These are phyloP conservation scores for Oriolus oriolus DNA, from an alignment of 2,113 vertebrate species.

Conservation along the genomic window DNA sequence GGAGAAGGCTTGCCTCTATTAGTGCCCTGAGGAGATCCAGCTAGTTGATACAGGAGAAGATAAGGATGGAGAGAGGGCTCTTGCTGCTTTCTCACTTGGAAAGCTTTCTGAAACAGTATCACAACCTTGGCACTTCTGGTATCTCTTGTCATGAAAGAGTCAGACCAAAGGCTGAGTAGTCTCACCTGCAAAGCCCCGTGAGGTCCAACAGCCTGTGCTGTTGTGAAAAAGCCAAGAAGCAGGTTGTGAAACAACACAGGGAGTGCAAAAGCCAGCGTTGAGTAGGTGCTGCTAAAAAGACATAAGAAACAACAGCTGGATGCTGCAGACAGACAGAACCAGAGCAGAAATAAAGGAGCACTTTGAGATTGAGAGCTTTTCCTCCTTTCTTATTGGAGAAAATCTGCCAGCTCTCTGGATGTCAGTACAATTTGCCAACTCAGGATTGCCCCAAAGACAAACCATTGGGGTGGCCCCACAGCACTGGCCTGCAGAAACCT, in stretches of 20 bases:
- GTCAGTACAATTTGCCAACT: background rate
- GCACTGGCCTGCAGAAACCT: background rate
- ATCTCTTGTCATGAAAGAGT: background rate
- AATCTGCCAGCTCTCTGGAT: background rate
- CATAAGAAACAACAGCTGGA: background rate
- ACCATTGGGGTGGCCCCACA: background rate
- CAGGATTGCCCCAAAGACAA: background rate
- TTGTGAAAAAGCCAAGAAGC: too few relatives aligned
- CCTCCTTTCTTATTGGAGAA: background rate
- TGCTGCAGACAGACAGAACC: background rate
- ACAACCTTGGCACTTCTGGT: background rate
- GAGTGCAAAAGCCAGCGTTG: background rate
- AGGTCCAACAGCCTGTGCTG: background rate
- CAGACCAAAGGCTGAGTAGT: background rate
- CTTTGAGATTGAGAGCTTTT: background rate
- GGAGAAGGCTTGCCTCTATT: background rate
- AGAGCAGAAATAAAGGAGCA: background rate
- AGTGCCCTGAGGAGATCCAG: background rate
- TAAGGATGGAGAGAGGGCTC: background rate
- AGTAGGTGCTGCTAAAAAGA: background rate
- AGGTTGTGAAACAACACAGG: background rate
- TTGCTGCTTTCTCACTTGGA: background rate
- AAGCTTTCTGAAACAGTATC: background rate
- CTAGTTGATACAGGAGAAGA: background rate
- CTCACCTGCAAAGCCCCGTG: background rate